Percentiles rank a stretch among this genome's conserved stretches.
phyloP scores from a whole-genome alignment of 2,888 invertebrate genomes.

The Sarcophaga subvicina region DNA sequence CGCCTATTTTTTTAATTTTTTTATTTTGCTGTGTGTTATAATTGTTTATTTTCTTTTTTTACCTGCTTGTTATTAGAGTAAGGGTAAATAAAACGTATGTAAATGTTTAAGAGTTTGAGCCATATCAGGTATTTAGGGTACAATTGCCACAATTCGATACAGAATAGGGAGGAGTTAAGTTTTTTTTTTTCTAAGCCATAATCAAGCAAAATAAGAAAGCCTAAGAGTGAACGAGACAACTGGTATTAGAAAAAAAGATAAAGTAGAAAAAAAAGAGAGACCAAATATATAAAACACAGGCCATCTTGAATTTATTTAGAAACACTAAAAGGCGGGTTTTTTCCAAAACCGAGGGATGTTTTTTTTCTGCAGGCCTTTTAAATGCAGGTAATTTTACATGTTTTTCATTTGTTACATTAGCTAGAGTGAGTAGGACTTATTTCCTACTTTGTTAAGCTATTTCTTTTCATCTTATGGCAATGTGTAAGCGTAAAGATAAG shows the following conservation, averaged over 20 bases:
- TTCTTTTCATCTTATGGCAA: slow-evolving; percentile 36
- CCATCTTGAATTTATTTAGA: slow-evolving; percentile 76
- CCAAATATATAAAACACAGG: slow-evolving; percentile 70
- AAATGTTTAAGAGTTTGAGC: slow-evolving; percentile 39
- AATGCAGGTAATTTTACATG: not conserved
- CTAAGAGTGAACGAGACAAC: not conserved
- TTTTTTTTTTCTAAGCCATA: not conserved
- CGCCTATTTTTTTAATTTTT: slow-evolving; percentile 43
- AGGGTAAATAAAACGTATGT: slow-evolving; percentile 28
- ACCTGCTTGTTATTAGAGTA: slow-evolving; percentile 38
- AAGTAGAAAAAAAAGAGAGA: slow-evolving; percentile 47
- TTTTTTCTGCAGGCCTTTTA: slow-evolving; percentile 37
- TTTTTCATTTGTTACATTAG: not conserved
- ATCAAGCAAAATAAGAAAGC: not conserved
- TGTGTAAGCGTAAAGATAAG: not conserved
- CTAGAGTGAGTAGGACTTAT: slow-evolving; percentile 23
- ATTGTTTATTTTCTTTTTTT: too few relatives aligned
- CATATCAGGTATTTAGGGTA: slow-evolving; percentile 32
- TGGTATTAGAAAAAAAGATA: not conserved
- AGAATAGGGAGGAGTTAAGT: slow-evolving; percentile 28
- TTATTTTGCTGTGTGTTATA: not conserved
- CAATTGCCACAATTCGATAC: slow-evolving; percentile 16
- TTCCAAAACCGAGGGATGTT: slow-evolving; percentile 72
- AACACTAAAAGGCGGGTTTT: slow-evolving; percentile 39
- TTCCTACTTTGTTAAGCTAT: slow-evolving; percentile 17